Evolutionary conservation across 1,140 invertebrate species (phyloP).

Genomic region (Lasaia peninsularis): DNA sequence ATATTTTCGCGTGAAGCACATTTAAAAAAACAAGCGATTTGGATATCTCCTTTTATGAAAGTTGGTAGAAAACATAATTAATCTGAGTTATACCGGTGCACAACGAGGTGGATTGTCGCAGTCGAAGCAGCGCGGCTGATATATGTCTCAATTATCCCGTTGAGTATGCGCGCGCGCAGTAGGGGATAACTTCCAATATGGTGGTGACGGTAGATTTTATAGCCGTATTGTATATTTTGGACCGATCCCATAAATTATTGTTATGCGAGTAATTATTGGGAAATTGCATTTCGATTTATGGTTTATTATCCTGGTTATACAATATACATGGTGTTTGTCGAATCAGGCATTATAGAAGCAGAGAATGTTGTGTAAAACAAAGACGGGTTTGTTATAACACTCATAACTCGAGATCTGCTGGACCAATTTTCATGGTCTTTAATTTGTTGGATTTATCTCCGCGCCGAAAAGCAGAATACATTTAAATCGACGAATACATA

Average conservation of each 20-base stretch:
- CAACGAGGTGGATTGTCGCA: not conserved
- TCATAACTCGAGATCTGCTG: too few relatives aligned
- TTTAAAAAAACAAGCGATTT: too few relatives aligned
- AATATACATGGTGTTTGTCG: not conserved
- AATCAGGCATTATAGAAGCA: too few relatives aligned
- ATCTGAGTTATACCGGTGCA: not conserved
- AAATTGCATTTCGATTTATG: slow-evolving; percentile 19
- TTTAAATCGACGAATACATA: too few relatives aligned
- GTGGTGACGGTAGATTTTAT: slow-evolving; percentile 27
- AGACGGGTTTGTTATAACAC: too few relatives aligned
- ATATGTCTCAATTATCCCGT: slow-evolving; percentile 50
- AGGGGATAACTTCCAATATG: slow-evolving; percentile 36
- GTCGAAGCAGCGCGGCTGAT: slow-evolving; percentile 27
- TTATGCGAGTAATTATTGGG: slow-evolving; percentile 10
- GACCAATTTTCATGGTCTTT: too few relatives aligned
- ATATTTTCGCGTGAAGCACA: too few relatives aligned
- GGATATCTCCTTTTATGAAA: too few relatives aligned
- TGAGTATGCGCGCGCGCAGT: slow-evolving; percentile 36
- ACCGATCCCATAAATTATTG: slow-evolving; percentile 14
- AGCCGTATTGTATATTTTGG: slow-evolving; percentile 22
- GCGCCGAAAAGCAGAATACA: too few relatives aligned
- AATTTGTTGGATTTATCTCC: too few relatives aligned
- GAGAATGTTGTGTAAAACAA: too few relatives aligned
- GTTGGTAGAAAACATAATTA: not conserved
- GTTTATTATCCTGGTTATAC: slow-evolving; percentile 2